phyloP scores from a whole-genome alignment of 2,113 vertebrate genomes.

The Conger conger region DNA sequence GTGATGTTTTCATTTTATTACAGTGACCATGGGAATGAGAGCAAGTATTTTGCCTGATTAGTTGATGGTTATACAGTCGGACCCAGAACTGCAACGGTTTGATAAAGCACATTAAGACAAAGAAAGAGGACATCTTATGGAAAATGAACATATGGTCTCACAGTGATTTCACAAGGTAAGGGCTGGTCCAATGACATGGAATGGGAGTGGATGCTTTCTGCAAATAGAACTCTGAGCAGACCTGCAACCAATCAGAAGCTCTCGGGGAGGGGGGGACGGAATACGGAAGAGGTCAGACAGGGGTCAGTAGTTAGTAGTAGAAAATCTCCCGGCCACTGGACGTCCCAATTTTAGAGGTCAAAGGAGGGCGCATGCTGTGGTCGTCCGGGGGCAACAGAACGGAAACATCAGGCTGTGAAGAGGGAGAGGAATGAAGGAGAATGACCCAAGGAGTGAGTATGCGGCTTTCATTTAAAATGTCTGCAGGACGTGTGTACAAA shows the following conservation, averaged over 20 bases:
- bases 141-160: slow-evolving; percentile 41
- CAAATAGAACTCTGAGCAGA: slow-evolving; percentile 60
- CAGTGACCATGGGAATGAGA: background rate
- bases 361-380: slow-evolving; percentile 74
- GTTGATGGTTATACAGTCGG: background rate
- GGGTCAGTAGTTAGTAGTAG: slow-evolving; percentile 75
- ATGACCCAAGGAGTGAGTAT: background rate
- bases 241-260: slow-evolving; percentile 71
- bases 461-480: background rate
- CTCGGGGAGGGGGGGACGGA: slow-evolving; percentile 64
- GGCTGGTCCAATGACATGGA: slow-evolving; percentile 39
- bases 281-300: slow-evolving; percentile 52
- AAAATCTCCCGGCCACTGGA: slow-evolving; percentile 79
- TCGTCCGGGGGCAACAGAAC: slow-evolving; percentile 77
- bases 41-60: background rate
- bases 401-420: slow-evolving; percentile 75
- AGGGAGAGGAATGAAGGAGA: slow-evolving; percentile 54
- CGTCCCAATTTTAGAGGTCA: slow-evolving; percentile 77
- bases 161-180: slow-evolving; percentile 65
- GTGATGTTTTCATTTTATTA: background rate
- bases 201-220: slow-evolving; percentile 50
- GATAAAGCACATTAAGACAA: background rate
- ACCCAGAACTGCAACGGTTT: background rate
- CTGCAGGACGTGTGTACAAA: background rate
- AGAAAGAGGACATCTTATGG: slow-evolving; percentile 41